A percentile compares a stretch with the other conserved stretches of the same genome.
Evolutionary conservation across 2,113 vertebrate genomes (phyloP).

Genomic region (Brachyhypopomus occidentalis): DNA sequence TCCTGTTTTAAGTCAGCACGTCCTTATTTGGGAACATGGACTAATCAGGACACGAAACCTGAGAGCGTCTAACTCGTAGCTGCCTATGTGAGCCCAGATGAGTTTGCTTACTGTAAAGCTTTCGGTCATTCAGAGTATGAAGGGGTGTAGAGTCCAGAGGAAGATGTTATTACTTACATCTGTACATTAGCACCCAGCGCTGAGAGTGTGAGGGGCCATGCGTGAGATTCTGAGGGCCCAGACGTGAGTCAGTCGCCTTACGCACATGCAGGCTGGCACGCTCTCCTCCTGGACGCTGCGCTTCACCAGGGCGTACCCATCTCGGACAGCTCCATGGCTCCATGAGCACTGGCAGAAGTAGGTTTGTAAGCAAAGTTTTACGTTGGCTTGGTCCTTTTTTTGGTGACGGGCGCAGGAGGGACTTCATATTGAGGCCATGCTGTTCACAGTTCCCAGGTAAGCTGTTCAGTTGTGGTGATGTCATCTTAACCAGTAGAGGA

Average conservation of each 20-base stretch:
- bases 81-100: constrained; percentile 62
- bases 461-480: not conserved
- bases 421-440: not conserved
- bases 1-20: constrained; percentile 29
- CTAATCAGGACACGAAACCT: constrained; percentile 27
- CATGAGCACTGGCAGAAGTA: not conserved
- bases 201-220: not conserved
- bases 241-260: not conserved
- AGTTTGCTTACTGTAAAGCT: constrained; percentile 60
- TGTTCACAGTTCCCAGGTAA: not conserved
- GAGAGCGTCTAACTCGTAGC: constrained; percentile 52
- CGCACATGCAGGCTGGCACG: constrained; percentile 56
- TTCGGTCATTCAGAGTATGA: constrained; percentile 56
- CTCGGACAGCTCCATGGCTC: not conserved
- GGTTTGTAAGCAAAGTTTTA: not conserved
- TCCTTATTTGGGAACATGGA: constrained; percentile 22
- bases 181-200: not conserved
- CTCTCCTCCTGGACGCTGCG: not conserved
- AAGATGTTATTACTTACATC: constrained; percentile 51
- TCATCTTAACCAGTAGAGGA: not conserved
- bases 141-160: constrained; percentile 45
- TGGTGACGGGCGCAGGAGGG: not conserved
- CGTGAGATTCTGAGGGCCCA: not conserved
- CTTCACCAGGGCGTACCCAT: not conserved
- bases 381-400: not conserved